Evolutionary conservation across 2,113 vertebrate species (phyloP).

Genomic region (Sylvia atricapilla): DNA sequence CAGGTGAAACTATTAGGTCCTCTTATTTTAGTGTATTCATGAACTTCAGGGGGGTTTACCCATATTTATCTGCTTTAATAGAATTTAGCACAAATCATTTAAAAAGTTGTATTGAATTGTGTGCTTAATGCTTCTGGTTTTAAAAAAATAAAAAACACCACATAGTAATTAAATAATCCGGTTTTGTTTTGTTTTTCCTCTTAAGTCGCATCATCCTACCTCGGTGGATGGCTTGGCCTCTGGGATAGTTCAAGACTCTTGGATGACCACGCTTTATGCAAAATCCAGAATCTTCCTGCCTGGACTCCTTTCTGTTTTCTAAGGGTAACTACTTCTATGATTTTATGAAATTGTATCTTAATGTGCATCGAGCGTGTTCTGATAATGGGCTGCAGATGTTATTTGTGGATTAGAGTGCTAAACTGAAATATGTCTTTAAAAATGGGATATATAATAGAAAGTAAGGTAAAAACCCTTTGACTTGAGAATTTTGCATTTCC

Average conservation of each 20-base stretch:
- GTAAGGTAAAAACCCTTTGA: not conserved
- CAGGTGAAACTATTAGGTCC: not conserved
- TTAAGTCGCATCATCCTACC: slow-evolving; percentile 26
- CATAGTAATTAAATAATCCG: not conserved
- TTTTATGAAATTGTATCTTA: not conserved
- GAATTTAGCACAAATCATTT: not conserved
- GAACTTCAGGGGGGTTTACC: not conserved
- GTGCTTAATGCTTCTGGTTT: not conserved
- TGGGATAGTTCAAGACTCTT: slow-evolving; percentile 8
- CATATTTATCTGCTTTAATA: not conserved
- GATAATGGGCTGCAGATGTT: not conserved
- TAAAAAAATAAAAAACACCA: not conserved
- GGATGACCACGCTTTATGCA: slow-evolving; percentile 52
- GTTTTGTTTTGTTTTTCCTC: not conserved
- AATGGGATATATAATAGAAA: not conserved
- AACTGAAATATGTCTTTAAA: not conserved
- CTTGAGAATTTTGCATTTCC: not conserved
- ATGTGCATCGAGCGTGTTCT: fast-evolving
- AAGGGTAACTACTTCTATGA: slow-evolving; percentile 43
- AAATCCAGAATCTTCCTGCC: slow-evolving; percentile 59
- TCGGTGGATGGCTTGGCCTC: slow-evolving; percentile 33
- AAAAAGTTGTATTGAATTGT: not conserved
- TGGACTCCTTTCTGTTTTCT: slow-evolving; percentile 38
- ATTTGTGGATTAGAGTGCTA: not conserved
- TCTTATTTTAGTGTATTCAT: not conserved